Percentiles rank a stretch among this genome's conserved stretches.
phyloP scores from a whole-genome alignment of 64 coral and sea anemone genomes.

The Stichodactyla helianthus region DNA sequence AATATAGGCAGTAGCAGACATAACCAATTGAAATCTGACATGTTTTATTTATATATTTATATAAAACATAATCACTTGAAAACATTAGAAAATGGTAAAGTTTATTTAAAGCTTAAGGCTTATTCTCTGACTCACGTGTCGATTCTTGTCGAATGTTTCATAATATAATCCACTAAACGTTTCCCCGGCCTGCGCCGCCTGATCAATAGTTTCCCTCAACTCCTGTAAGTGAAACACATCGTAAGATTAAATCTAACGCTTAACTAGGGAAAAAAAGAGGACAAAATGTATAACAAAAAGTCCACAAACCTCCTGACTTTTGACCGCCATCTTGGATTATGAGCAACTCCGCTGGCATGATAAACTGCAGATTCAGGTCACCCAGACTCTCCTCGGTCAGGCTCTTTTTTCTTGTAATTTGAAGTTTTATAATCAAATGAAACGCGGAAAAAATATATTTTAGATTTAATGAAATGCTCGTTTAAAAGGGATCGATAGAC shows the following conservation, averaged over 20 bases:
- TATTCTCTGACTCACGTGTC: conserved; percentile 55
- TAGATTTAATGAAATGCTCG: background rate
- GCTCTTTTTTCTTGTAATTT: background rate
- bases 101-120: no score
- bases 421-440: background rate
- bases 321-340: conserved; percentile 36
- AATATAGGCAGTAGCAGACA: no score
- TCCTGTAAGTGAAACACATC: background rate
- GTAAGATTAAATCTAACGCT: background rate
- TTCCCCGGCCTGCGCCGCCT: conserved; percentile 67
- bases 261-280: background rate
- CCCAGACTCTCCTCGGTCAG: background rate
- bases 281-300: background rate
- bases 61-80: no score
- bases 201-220: conserved; percentile 65
- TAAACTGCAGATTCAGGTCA: background rate
- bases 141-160: conserved; percentile 82
- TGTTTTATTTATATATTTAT: no score
- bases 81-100: no score
- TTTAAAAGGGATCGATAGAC: background rate
- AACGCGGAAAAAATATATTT: background rate
- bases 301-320: background rate
- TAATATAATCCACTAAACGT: conserved; percentile 79
- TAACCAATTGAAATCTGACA: no score
- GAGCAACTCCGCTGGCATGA: background rate